Evolutionary conservation across 2,888 invertebrate genomes (phyloP).

Genomic region (Eupithecia centaureata): DNA sequence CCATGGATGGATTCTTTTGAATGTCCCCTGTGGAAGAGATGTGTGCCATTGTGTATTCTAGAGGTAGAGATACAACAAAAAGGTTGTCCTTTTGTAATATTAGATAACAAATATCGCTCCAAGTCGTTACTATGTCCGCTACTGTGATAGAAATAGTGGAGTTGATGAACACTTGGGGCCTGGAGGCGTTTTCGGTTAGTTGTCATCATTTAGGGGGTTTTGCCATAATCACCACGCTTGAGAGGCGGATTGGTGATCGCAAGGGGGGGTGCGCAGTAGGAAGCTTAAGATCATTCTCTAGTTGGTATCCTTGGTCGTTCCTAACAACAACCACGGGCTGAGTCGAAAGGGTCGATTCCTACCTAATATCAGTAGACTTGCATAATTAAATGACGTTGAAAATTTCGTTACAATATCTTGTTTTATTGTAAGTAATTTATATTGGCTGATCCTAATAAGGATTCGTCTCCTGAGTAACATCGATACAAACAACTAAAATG

Average conservation of each 20-base stretch:
- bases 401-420: not conserved
- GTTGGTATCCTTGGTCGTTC: not conserved
- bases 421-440: too few species aligned
- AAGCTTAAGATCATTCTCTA: not conserved
- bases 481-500: not conserved
- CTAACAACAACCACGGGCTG: too few species aligned
- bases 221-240: not conserved
- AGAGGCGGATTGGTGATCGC: not conserved
- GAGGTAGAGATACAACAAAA: too few species aligned
- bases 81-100: not conserved
- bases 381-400: not conserved
- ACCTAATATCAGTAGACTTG: not conserved
- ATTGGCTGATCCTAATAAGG: not conserved
- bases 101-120: not conserved
- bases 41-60: not conserved
- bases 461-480: not conserved
- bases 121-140: not conserved
- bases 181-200: too few species aligned
- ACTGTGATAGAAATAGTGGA: not conserved
- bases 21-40: conserved; percentile 87
- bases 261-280: not conserved
- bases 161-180: not conserved
- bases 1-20: conserved; percentile 94
- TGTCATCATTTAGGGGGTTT: not conserved
- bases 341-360: too few species aligned